Evolutionary conservation across 2,888 invertebrate genomes (phyloP).

Genomic region (Heliconius cydno): DNA sequence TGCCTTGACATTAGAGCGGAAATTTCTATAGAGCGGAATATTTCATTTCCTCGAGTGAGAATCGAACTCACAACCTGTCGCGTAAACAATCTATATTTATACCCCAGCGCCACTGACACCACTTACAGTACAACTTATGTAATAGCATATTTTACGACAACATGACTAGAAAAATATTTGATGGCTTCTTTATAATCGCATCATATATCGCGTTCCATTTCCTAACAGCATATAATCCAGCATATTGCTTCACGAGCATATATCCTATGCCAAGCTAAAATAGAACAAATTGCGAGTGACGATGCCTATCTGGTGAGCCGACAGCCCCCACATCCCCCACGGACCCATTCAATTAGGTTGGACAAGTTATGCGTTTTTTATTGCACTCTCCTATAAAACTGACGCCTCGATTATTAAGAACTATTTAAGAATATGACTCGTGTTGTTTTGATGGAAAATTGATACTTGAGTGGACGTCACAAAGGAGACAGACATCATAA

Average conservation of each 20-base stretch:
- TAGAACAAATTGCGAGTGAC: constrained; percentile 50
- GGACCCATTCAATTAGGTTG: constrained; percentile 73
- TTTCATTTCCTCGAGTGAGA: no score
- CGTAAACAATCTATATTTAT: no score
- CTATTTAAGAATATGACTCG: constrained; percentile 42
- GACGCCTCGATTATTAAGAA: constrained; percentile 67
- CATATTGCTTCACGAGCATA: constrained; percentile 59
- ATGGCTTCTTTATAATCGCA: constrained; percentile 30
- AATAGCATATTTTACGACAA: constrained; percentile 41
- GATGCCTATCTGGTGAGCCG: constrained; percentile 48
- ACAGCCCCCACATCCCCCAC: constrained; percentile 56
- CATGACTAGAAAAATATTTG: constrained; percentile 32
- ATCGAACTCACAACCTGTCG: no score
- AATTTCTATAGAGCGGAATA: no score
- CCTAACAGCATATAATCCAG: constrained; percentile 59
- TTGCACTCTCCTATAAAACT: constrained; percentile 73
- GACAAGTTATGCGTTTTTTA: constrained; percentile 79
- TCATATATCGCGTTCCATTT: constrained; percentile 51
- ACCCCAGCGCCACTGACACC: no score
- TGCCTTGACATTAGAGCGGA: no score
- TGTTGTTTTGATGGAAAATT: constrained; percentile 29
- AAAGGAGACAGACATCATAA: constrained; percentile 4
- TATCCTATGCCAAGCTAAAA: constrained; percentile 51
- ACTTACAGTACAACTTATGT: background rate
- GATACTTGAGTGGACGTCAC: constrained; percentile 12